A percentile compares a stretch with the other conserved stretches of the same genome.
Conservation (phyloP, 2,888 invertebrate species). For the Andrena bucephala region DNA sequence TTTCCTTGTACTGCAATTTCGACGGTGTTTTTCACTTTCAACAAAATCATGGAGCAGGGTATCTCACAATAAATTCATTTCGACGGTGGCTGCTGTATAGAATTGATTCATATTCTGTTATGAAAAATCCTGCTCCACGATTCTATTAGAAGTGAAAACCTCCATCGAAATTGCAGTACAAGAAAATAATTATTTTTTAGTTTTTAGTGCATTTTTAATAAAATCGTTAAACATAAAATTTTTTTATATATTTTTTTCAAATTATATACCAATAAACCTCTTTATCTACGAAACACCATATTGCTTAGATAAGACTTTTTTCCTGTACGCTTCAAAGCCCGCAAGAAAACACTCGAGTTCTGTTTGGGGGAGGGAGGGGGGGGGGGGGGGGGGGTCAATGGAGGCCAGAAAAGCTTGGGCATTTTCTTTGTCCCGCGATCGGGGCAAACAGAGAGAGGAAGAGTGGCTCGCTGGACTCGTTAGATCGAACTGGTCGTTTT, state of each 20-base stretch:
- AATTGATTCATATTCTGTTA: too few relatives aligned
- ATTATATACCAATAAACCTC: neutral
- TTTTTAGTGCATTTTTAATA: too few relatives aligned
- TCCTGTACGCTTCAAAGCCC: neutral
- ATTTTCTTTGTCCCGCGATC: neutral
- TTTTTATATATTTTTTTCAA: neutral
- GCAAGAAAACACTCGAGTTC: slow-evolving; percentile 35
- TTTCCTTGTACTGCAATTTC: too few relatives aligned
- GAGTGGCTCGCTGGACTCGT: slow-evolving; percentile 66
- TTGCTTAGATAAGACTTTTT: slow-evolving; percentile 30
- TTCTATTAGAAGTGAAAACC: too few relatives aligned
- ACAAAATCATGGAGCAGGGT: too few relatives aligned
- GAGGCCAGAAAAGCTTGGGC: neutral
- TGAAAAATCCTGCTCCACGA: too few relatives aligned
- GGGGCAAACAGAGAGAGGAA: slow-evolving; percentile 14
- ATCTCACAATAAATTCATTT: too few relatives aligned
- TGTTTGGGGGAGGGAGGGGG: neutral
- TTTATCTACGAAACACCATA: neutral
- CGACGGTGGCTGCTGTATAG: too few relatives aligned
- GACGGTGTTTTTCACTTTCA: too few relatives aligned
- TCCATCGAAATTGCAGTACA: too few relatives aligned
- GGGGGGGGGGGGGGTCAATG: neutral
- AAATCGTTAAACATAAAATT: too few relatives aligned
- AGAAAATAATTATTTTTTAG: too few relatives aligned
- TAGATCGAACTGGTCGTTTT: slow-evolving; percentile 66